Percentiles rank a stretch among this genome's conserved stretches.
phyloP scores from a whole-genome alignment of 2,888 invertebrate genomes.

The Drosophila colorata region DNA sequence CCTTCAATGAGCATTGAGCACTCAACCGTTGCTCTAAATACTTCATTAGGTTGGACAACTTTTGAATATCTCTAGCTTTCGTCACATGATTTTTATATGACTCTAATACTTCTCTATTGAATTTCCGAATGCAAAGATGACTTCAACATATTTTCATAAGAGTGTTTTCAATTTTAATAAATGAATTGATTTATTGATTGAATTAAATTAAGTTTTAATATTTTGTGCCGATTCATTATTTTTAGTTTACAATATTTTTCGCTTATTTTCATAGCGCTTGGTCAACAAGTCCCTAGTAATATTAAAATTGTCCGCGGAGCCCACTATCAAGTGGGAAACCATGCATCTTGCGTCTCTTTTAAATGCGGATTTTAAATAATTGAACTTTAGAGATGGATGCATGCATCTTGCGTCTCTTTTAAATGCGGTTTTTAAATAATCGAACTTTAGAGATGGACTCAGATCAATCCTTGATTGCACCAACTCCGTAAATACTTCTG shows the following conservation, averaged over 20 bases:
- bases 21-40: not conserved
- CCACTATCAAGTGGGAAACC: not conserved
- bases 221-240: not conserved
- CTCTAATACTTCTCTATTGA: not conserved
- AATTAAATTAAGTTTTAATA: not conserved
- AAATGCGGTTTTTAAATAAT: conserved; percentile 9
- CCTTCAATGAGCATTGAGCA: too few relatives aligned
- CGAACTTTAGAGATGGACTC: too few relatives aligned
- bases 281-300: not conserved
- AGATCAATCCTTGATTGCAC: too few relatives aligned
- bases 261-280: conserved; percentile 1
- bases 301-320: not conserved
- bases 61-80: not conserved
- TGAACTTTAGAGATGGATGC: conserved; percentile 5
- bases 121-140: too few relatives aligned
- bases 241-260: not conserved
- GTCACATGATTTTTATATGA: not conserved
- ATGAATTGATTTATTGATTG: conserved; percentile 1
- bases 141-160: not conserved
- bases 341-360: conserved; percentile 9
- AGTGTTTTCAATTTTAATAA: not conserved
- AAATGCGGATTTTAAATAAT: conserved; percentile 9
- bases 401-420: conserved; percentile 9
- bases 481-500: too few relatives aligned
- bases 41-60: not conserved